Evolutionary conservation across 2,797 vertebrate genomes (phyloP).

Genomic region (Molothrus aeneus): DNA sequence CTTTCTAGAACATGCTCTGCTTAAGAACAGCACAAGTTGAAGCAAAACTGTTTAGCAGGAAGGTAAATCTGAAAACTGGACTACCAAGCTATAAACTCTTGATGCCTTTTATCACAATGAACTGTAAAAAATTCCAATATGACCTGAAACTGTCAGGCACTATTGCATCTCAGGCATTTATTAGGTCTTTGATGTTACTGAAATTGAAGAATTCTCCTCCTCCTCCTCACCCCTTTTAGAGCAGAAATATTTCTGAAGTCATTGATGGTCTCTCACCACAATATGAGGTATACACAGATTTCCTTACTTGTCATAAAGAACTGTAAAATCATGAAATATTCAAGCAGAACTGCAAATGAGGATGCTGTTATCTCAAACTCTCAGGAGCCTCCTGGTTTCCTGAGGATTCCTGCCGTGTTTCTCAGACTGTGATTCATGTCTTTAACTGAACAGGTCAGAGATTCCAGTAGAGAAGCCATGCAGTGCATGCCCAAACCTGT

Average conservation of each 20-base stretch:
- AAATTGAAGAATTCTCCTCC: neutral
- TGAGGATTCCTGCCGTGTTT: neutral
- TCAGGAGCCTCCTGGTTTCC: neutral
- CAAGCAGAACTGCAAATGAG: neutral
- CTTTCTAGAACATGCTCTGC: neutral
- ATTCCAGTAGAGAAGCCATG: neutral
- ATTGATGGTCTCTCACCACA: neutral
- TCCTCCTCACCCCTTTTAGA: neutral
- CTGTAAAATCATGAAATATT: neutral
- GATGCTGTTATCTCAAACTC: neutral
- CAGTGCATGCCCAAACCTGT: conserved; percentile 29
- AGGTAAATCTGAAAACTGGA: neutral
- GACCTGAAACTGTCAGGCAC: neutral
- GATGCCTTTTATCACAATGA: neutral
- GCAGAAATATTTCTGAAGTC: neutral
- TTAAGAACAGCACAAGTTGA: neutral
- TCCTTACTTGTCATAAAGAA: neutral
- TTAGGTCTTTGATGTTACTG: neutral
- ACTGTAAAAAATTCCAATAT: neutral
- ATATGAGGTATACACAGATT: neutral
- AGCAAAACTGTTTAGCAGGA: neutral
- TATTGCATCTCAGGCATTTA: neutral
- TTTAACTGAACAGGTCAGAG: conserved; percentile 34
- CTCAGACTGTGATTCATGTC: conserved; percentile 19
- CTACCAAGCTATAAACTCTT: neutral